phyloP scores from a whole-genome alignment of 2,888 invertebrate genomes.

The Caenorhabditis auriculariae region DNA sequence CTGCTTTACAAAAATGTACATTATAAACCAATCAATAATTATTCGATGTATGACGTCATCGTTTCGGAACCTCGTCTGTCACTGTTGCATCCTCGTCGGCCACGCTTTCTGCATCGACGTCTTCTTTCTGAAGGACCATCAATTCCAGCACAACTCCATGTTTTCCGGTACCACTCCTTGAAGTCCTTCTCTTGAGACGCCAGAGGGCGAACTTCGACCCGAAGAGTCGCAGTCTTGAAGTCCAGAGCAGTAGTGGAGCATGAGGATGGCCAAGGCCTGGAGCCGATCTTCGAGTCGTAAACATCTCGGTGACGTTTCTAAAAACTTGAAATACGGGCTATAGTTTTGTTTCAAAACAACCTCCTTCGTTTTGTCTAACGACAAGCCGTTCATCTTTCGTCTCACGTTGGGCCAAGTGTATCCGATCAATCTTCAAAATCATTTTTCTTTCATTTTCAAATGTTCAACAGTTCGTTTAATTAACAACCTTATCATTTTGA shows the following conservation, averaged over 20 bases:
- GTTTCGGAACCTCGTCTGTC: slow-evolving; percentile 16
- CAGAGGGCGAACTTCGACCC: background rate
- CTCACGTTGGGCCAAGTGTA: slow-evolving; percentile 77
- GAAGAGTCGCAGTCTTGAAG: slow-evolving; percentile 71
- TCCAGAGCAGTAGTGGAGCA: slow-evolving; percentile 91
- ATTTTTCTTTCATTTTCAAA: background rate
- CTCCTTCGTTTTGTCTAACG: slow-evolving; percentile 64
- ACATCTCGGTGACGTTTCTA: slow-evolving; percentile 61
- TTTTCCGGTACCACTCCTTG: too few species aligned
- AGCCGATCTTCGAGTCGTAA: slow-evolving; percentile 81
- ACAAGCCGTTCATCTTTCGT: slow-evolving; percentile 72
- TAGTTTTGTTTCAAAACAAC: background rate
- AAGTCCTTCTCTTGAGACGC: slow-evolving; percentile 1
- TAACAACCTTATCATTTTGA: too few species aligned
- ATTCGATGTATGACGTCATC: too few species aligned
- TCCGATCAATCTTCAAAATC: slow-evolving; percentile 72
- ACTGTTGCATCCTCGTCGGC: slow-evolving; percentile 18
- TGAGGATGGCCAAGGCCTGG: slow-evolving; percentile 81
- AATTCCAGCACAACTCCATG: too few species aligned
- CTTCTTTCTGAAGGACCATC: slow-evolving; percentile 9
- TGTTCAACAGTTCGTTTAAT: too few species aligned
- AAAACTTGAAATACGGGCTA: background rate
- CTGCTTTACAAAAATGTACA: too few species aligned
- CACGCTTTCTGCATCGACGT: slow-evolving; percentile 19
- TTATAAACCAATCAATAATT: too few species aligned